These are phyloP conservation scores for Onthophagus sagittarius DNA, from an alignment of 2,888 invertebrate species.

Conservation along the genomic window DNA sequence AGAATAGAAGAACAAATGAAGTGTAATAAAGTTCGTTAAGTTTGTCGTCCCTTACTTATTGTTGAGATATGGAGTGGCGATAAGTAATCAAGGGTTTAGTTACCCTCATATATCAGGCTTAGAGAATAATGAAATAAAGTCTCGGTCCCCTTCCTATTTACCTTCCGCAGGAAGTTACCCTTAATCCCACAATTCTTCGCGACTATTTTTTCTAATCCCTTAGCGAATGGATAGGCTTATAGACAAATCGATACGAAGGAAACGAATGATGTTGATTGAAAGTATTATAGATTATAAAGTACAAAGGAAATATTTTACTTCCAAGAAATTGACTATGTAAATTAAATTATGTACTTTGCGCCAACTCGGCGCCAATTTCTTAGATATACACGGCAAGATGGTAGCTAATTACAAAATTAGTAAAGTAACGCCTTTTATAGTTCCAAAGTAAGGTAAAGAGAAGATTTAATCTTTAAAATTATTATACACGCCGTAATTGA, in stretches of 20 bases:
- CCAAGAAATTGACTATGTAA: slow-evolving; percentile 12
- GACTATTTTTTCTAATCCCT: slow-evolving; percentile 22
- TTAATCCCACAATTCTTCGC: slow-evolving; percentile 16
- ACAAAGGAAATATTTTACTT: slow-evolving; percentile 1
- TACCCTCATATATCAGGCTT: slow-evolving; percentile 26
- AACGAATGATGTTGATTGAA: not conserved
- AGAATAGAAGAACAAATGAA: slow-evolving; percentile 26
- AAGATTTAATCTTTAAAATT: not conserved
- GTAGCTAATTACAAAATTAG: not conserved
- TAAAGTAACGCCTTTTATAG: not conserved
- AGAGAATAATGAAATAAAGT: slow-evolving; percentile 22
- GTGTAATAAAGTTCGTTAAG: slow-evolving; percentile 26
- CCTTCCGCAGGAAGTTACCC: not conserved
- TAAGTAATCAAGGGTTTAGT: slow-evolving; percentile 23
- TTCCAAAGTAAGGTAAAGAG: not conserved
- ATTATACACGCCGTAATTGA: not conserved
- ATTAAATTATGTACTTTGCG: slow-evolving; percentile 10
- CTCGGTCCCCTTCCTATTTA: not conserved
- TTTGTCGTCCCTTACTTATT: slow-evolving; percentile 21
- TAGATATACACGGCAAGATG: not conserved
- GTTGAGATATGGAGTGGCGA: slow-evolving; percentile 24
- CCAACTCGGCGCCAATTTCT: not conserved
- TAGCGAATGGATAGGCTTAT: not conserved
- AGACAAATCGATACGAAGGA: not conserved
- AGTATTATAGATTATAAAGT: not conserved